A percentile compares a stretch with the other conserved stretches of the same genome.
These are phyloP conservation scores for Ceyx erithaca DNA, from an alignment of 2,797 vertebrate genomes.

Conservation along the genomic window DNA sequence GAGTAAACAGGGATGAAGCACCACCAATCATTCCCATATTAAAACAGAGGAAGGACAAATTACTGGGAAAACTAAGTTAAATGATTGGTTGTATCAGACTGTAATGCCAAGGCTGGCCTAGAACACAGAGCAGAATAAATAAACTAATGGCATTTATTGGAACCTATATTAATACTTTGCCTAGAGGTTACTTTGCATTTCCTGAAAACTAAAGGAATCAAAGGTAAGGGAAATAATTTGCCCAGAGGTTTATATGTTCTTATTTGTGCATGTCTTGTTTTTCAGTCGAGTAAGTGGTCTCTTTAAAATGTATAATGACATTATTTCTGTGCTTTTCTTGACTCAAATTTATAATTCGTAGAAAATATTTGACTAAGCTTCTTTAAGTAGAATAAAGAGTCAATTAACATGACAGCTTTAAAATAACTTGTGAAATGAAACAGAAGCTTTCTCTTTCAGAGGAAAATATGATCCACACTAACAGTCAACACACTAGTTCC, in stretches of 20 bases:
- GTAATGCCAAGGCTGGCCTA: neutral
- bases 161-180: neutral
- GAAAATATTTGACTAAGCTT: slow-evolving; percentile 8
- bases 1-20: neutral
- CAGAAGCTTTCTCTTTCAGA: neutral
- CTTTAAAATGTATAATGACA: neutral
- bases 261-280: neutral
- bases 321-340: neutral
- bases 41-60: neutral
- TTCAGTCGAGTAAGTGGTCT: neutral
- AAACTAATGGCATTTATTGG: neutral
- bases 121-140: neutral
- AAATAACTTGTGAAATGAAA: neutral
- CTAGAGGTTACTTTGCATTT: neutral
- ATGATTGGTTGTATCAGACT: neutral
- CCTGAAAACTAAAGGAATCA: neutral
- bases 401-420: neutral
- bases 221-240: neutral
- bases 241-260: neutral
- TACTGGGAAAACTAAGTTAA: neutral
- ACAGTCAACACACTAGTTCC: neutral
- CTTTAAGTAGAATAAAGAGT: neutral
- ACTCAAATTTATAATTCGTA: neutral
- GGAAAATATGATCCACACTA: neutral
- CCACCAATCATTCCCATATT: neutral